Base-by-base conservation (phyloP, 2,797 vertebrate genomes). In the Phoebastria nigripes region DNA sequence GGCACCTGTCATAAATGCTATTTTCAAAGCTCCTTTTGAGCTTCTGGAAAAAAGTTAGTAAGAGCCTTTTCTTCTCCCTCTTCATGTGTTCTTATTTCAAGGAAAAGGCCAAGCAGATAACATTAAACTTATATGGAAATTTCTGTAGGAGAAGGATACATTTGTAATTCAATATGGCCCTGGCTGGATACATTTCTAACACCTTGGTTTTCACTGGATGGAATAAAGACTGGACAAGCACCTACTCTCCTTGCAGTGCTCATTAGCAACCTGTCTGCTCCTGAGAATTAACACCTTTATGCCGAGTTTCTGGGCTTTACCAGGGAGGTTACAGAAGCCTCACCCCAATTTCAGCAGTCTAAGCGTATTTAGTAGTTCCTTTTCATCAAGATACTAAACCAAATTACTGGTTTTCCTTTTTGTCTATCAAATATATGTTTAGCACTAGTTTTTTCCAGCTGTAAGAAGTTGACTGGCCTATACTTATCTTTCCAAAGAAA, bases 401-500 rank as follows among this genome's bases (percentile, higher is more conserved):
- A 90, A 93, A 90, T 92, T 49, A 77, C 83, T 16, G 2, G 3
- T 67, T 91, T 35, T 91, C 19, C 33, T 74, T 93, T 82, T 51
- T 82, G 56, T 42, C 90, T 94, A 95, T 94, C 89, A 93, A 89
- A 74, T 87, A 85, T 28, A 80, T 87, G 77, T 82, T 94, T 92
- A 93, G 71, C 10, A 58, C 18, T 25, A 41, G 28, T 1, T 52
- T 78, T 91, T 81, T 21, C 41, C 59, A 62, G 39, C 39, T 59
- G 4, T 37, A 63, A 17, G n/a, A 85, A 59, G 18, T 26, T 87
- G 63, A 67, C 78, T 71, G 81, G 59, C 31, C 86, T 92, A 80
- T 94, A 95, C 58, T 96, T 96, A 87, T 80, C 83, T 63, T 56
- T 84, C 28, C 66, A 67, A 93, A 96, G 80, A 21, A 86, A 91